Base-by-base conservation (phyloP, 1,140 invertebrate genomes). In the Bombus pyrosoma region DNA sequence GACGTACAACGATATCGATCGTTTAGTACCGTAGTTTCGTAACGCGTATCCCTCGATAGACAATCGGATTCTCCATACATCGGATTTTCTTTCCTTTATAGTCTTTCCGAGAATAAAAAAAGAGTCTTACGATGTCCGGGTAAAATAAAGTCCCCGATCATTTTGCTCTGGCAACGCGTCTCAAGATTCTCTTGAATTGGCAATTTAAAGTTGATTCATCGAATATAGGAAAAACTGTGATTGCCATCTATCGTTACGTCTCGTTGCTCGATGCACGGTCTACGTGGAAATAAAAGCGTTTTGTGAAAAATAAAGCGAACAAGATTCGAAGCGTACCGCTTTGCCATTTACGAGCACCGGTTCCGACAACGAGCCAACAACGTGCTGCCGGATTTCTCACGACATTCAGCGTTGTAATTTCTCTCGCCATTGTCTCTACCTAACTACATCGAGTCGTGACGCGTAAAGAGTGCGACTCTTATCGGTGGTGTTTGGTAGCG, bases 351-450 rank as follows among this genome's bases (percentile, higher is more conserved):
- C 43, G 66, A 76, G 76, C n/a, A 25, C 62, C 6, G 78, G 22
- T 74, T 86, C 76, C 37, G 87, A 86, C 87, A 89, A 89, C 73
- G 84, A 77, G 87, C 76, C 79, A 77, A 86, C 87, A 72, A 47
- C 43, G 68, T 41, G 69, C 64, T 9, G 77, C n/a, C 73, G 47
- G 47, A 53, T 85, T 90, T 90, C 89, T 90, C 89, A 90, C 88
- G 83, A 90, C 82, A 87, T 90, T 90, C 89, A 81, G 43, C 82
- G 53, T 47, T 79, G 88, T 90, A 90, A 90, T 90, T 90, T 90
- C 80, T 90, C 83, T 90, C 62, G 72, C 83, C 79, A 90, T 90
- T 90, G 85, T 90, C 28, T 13, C 59, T 62, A 62, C 28, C 77
- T 86, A 81, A 75, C 47, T 80, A 73, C 57, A 34, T 47, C 9